phyloP scores from a whole-genome alignment of 2,888 invertebrate genomes.

The Amphipyra tragopoginis region DNA sequence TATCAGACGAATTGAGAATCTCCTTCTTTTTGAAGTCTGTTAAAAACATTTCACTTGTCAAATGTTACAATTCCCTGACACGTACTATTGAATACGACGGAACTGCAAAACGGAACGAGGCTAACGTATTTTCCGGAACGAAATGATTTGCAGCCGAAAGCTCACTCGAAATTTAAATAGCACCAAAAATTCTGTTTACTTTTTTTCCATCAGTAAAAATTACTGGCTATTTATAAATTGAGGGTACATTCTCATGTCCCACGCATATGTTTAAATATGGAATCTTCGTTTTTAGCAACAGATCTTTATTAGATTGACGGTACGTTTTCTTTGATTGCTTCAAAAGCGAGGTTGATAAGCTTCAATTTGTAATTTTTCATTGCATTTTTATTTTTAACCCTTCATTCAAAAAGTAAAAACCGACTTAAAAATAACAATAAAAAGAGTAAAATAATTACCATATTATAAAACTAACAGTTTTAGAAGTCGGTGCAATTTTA shows the following conservation, averaged over 20 bases:
- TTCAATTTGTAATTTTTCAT: background rate
- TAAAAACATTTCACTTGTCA: too few relatives aligned
- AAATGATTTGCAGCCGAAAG: slow-evolving; percentile 7
- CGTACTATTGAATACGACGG: background rate
- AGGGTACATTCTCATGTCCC: slow-evolving; percentile 33
- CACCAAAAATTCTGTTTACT: background rate
- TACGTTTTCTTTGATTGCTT: background rate
- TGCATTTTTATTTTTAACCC: too few relatives aligned
- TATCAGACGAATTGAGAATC: too few relatives aligned
- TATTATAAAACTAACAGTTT: too few relatives aligned
- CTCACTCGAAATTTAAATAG: slow-evolving; percentile 6
- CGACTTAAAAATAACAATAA: too few relatives aligned
- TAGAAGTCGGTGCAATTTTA: too few relatives aligned
- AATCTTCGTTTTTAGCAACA: slow-evolving; percentile 21
- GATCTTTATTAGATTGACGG: slow-evolving; percentile 9
- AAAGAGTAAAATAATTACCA: too few relatives aligned
- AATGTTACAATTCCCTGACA: too few relatives aligned
- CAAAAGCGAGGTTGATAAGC: background rate
- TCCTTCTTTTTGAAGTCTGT: too few relatives aligned
- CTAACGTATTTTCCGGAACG: background rate
- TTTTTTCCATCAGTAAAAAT: slow-evolving; percentile 15
- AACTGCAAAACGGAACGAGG: slow-evolving; percentile 1
- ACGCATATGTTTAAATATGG: slow-evolving; percentile 28
- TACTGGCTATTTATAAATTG: slow-evolving; percentile 32
- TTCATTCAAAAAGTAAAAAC: too few relatives aligned